Percentiles rank a stretch among this genome's conserved stretches.
Conservation (phyloP, 2,797 vertebrate genomes). For the Brachyrhaphis roseni region DNA sequence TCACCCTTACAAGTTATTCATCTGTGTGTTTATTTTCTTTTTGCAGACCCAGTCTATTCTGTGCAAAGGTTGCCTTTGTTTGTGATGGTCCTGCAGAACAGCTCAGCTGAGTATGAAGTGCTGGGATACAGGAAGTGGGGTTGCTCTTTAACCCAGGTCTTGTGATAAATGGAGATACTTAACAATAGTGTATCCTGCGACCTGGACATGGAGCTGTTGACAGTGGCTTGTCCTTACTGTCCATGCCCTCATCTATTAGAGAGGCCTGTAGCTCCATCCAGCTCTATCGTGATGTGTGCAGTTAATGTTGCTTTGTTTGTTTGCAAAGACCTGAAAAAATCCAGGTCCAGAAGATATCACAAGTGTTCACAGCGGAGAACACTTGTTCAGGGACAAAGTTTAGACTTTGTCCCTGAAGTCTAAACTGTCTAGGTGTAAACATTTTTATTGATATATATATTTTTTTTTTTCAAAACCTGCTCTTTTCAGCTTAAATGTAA, state of each 20-base stretch:
- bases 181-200: slow-evolving; percentile 96
- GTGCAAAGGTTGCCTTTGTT: slow-evolving; percentile 84
- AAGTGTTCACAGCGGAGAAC: not conserved
- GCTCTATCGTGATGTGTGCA: not conserved
- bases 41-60: slow-evolving; percentile 59
- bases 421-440: not conserved
- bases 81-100: slow-evolving; percentile 80
- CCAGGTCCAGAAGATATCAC: slow-evolving; percentile 21
- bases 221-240: slow-evolving; percentile 75
- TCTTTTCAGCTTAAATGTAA: not conserved
- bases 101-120: slow-evolving; percentile 84
- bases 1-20: slow-evolving; percentile 66
- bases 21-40: slow-evolving; percentile 79
- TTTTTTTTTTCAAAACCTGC: not conserved
- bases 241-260: slow-evolving; percentile 65
- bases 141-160: slow-evolving; percentile 86
- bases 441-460: not conserved
- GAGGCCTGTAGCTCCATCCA: slow-evolving; percentile 29
- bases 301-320: not conserved
- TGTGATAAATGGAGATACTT: slow-evolving; percentile 93
- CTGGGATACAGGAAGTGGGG: slow-evolving; percentile 81
- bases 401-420: not conserved
- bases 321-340: not conserved
- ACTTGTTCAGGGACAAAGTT: not conserved
- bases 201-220: slow-evolving; percentile 81